phyloP scores from a whole-genome alignment of 2,797 vertebrate species.

The Microcaecilia unicolor region DNA sequence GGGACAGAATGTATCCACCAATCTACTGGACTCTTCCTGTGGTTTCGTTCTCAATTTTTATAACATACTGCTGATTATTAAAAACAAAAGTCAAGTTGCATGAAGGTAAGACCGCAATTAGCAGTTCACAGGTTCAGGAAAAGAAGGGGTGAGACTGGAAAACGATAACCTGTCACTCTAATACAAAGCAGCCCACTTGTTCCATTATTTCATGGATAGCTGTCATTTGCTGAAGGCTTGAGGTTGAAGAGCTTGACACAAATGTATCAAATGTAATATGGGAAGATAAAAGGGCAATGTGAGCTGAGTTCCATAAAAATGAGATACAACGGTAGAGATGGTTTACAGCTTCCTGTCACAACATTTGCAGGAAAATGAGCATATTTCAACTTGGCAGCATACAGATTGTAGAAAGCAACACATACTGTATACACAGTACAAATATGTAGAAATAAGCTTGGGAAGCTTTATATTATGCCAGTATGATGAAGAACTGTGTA shows the following conservation, averaged over 20 bases:
- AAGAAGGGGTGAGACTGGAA: slow-evolving; percentile 19
- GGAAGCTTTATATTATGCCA: too few relatives aligned
- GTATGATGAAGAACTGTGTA: too few relatives aligned
- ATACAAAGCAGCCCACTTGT: slow-evolving; percentile 9
- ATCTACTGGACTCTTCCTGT: slow-evolving; percentile 13
- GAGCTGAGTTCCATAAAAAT: slow-evolving; percentile 16
- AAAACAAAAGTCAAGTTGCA: slow-evolving; percentile 26
- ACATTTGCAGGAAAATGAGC: too few relatives aligned
- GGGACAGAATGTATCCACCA: slow-evolving; percentile 18
- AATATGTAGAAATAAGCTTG: too few relatives aligned
- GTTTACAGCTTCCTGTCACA: too few relatives aligned
- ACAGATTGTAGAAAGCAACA: too few relatives aligned
- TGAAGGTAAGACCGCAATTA: slow-evolving; percentile 21
- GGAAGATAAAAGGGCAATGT: slow-evolving; percentile 19
- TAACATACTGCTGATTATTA: slow-evolving; percentile 18
- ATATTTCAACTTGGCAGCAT: too few relatives aligned
- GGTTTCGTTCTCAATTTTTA: slow-evolving; percentile 23
- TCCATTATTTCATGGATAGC: slow-evolving; percentile 41
- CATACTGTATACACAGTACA: too few relatives aligned
- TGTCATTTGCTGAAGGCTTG: slow-evolving; percentile 43
- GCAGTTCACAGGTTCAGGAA: slow-evolving; percentile 26
- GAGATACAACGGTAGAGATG: too few relatives aligned
- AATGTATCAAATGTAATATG: slow-evolving; percentile 17
- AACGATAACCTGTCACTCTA: slow-evolving; percentile 16
- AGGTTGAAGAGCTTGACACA: slow-evolving; percentile 30